Evolutionary conservation across 1,140 invertebrate genomes (phyloP), one percentile per base, ranked within the genome.

Genomic region (Metaphire vulgaris): DNA sequence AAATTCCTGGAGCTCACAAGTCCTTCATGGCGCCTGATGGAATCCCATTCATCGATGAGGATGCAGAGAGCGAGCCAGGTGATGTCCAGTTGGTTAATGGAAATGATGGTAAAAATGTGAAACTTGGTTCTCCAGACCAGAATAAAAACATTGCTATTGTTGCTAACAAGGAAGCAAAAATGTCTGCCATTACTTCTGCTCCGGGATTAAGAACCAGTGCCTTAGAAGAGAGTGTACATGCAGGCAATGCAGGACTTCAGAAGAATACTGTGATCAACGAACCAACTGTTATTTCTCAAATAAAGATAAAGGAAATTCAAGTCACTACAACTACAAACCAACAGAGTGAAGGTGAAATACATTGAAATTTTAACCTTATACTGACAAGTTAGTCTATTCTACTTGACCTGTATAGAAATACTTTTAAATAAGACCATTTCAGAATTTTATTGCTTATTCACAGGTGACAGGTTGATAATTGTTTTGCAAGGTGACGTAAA

Each of bases 31-130:
- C 72, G 6, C 72, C 72, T 2, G 72, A 73, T 34, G 72, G 72
- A 33, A 73, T 73, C 72, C 72, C 72, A n/a, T 73, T 73, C 72
- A 73, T 73, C n/a, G 72, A 73, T 30, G 72, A 73, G 26, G 72
- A 73, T 34, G n/a, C n/a, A n/a, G 72, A 34, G 15, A 34, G 41
- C 0, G 72, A 73, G 41, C n/a, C n/a, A n/a, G 31, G 28, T 1
- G 72, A 73, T 34, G 26, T 12, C 21, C 33, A 30, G 2, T 15
- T 16, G 0, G 56, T 6, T n/a, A 6, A 32, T 1, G 41, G 6
- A 21, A 56, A 56, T 56, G 41, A 56, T 21, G 21, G 41, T 56
- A 6, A 21, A 56, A 56, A 56, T 56, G 41, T 56, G 41, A 56
- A 56, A 21, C 41, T 12, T 21, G 41, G 41, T 21, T 56, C 41